Conservation (phyloP, 2,888 invertebrate species). For the Lithophane socia region DNA sequence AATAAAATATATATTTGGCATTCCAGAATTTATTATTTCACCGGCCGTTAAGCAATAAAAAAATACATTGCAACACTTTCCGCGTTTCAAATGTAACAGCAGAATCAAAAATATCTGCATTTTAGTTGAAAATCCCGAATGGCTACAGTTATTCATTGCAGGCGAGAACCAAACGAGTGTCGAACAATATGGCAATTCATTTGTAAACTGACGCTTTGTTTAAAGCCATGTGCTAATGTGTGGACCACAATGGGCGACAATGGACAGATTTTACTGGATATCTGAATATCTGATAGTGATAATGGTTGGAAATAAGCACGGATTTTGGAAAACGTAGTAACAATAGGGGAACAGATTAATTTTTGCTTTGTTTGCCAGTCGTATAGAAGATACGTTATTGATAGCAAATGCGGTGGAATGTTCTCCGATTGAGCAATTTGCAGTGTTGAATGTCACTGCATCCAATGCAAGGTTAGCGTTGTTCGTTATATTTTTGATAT, state of each 20-base stretch:
- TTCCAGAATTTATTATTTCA: conserved; percentile 36
- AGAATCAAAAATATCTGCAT: conserved; percentile 53
- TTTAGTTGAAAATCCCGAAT: conserved; percentile 46
- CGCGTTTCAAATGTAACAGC: conserved; percentile 38
- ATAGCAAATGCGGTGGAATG: conserved; percentile 19
- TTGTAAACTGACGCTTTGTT: conserved; percentile 65
- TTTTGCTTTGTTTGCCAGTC: conserved; percentile 49
- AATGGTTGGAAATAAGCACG: conserved; percentile 42
- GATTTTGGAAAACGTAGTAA: conserved; percentile 24
- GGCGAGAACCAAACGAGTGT: conserved; percentile 28
- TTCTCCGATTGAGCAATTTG: neutral
- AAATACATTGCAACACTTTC: conserved; percentile 26
- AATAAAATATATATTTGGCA: conserved; percentile 8
- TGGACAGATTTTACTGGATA: conserved; percentile 55
- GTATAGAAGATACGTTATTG: conserved; percentile 18
- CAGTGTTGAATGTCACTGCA: neutral
- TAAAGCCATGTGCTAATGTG: conserved; percentile 53
- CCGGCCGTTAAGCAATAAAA: conserved; percentile 32
- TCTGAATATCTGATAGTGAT: conserved; percentile 51
- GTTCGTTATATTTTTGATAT: neutral
- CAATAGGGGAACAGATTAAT: conserved; percentile 33
- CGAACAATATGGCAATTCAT: conserved; percentile 64
- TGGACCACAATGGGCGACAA: conserved; percentile 38
- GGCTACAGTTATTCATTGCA: conserved; percentile 33
- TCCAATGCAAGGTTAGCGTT: conserved; percentile 3